Evolutionary conservation across 2,888 invertebrate species (phyloP), one percentile per base, ranked within the genome.

Genomic region (Cephus rjabovi): DNA sequence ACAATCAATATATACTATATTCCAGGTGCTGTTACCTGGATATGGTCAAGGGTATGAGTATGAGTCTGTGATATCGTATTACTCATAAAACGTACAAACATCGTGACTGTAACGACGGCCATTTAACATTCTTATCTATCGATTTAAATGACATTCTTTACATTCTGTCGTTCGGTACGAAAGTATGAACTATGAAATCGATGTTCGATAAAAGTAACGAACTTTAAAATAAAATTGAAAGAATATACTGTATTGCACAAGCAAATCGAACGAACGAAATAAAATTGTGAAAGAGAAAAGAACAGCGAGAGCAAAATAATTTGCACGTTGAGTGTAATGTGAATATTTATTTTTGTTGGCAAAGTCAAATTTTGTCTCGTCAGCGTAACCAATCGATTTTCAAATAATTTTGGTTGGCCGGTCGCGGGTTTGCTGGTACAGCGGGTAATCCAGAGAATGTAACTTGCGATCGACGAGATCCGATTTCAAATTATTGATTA

Each of bases 111-210:
- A 83, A 23, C 23, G 9, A 56, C 81, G 81, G 83, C 80, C 84
- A 79, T 82, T 83, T 84, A 87, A 87, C 86, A 85, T 83, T 83
- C 83, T 87, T 83, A 87, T 87, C 86, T 84, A 81, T 86, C 88
- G 82, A 80, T 80, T 84, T 84, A 85, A 87, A 84, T 82, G 82
- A 79, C 83, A 85, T 82, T 86, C 85, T 86, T 85, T 83, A 83
- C 84, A 85, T 77, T 79, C 79, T n/a, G 34, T 23, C 68, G 70
- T 74, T 74, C 69, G 74, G 76, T 37, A 76, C 35, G 35, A 40
- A 77, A 40, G 71, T 56, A 74, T 69, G 76, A 73, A 75, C 81
- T 76, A 30, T 78, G 81, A 82, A 85, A 83, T 81, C 78, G 79
- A 71, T 68, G 76, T 77, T 82, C 82, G 84, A 85, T 85, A 87